Conservation (phyloP, 2,888 invertebrate genomes). For the Hoplodrina ambigua region DNA sequence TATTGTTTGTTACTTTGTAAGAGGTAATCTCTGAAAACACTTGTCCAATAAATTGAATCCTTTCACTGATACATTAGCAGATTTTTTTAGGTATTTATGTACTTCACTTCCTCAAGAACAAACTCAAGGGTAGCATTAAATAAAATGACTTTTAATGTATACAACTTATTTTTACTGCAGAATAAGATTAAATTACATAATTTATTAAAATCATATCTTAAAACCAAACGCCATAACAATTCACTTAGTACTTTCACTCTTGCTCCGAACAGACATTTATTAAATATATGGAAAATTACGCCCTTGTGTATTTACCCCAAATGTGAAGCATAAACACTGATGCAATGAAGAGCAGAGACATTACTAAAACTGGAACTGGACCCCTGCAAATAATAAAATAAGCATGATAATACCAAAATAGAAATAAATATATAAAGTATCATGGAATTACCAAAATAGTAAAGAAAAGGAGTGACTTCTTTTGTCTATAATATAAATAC, state of each 20-base stretch:
- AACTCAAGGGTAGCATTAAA: conserved; percentile 4
- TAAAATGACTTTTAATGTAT: conserved; percentile 53
- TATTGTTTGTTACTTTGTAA: too few species aligned
- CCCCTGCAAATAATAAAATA: conserved; percentile 93
- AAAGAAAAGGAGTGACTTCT: too few species aligned
- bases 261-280: conserved; percentile 59
- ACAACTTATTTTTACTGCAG: conserved; percentile 75
- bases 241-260: conserved; percentile 69
- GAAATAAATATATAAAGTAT: neutral
- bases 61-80: too few species aligned
- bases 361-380: conserved; percentile 99
- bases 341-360: conserved; percentile 99
- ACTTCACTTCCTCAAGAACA: too few species aligned
- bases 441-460: too few species aligned
- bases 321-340: conserved; percentile 99
- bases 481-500: too few species aligned
- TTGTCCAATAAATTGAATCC: too few species aligned
- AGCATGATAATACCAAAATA: neutral
- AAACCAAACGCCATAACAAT: conserved; percentile 66
- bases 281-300: conserved; percentile 77
- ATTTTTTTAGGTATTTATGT: too few species aligned
- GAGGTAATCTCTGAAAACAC: too few species aligned
- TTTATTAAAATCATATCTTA: conserved; percentile 71
- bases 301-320: conserved; percentile 99
- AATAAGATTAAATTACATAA: conserved; percentile 78